Evolutionary conservation across 2,888 invertebrate species (phyloP).

Genomic region (Protonemura montana): DNA sequence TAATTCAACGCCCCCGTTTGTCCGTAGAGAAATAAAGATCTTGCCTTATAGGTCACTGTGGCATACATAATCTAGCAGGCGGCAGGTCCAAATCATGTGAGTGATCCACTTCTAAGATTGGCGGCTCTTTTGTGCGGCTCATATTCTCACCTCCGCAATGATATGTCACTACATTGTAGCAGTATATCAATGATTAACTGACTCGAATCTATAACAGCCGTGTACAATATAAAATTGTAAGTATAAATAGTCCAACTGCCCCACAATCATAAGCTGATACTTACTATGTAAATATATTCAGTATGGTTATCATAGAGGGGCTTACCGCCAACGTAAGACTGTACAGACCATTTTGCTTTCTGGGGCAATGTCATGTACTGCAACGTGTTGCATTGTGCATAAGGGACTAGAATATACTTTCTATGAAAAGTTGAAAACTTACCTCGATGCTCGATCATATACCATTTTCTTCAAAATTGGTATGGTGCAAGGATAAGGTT

Average conservation of each 20-base stretch:
- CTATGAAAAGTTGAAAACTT: slow-evolving; percentile 5
- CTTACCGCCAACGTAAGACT: not conserved
- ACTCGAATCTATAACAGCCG: not conserved
- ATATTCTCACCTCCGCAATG: not conserved
- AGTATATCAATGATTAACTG: not conserved
- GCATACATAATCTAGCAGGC: not conserved
- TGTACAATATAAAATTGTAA: not conserved
- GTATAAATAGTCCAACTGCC: not conserved
- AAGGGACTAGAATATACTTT: not conserved
- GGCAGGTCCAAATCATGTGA: not conserved
- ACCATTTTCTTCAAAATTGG: not conserved
- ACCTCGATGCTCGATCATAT: not conserved
- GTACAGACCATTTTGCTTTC: not conserved
- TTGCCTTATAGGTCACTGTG: slow-evolving; percentile 12
- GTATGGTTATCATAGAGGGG: not conserved
- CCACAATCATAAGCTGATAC: not conserved
- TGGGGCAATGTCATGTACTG: not conserved
- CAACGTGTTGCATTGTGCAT: not conserved
- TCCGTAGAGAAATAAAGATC: slow-evolving; percentile 7
- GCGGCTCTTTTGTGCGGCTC: not conserved
- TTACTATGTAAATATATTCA: not conserved
- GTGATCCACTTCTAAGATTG: not conserved
- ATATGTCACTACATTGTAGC: not conserved
- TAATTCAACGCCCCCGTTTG: slow-evolving; percentile 1
- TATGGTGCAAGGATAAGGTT: not conserved